phyloP scores from a whole-genome alignment of 2,888 invertebrate genomes.

The Drosophila putrida region DNA sequence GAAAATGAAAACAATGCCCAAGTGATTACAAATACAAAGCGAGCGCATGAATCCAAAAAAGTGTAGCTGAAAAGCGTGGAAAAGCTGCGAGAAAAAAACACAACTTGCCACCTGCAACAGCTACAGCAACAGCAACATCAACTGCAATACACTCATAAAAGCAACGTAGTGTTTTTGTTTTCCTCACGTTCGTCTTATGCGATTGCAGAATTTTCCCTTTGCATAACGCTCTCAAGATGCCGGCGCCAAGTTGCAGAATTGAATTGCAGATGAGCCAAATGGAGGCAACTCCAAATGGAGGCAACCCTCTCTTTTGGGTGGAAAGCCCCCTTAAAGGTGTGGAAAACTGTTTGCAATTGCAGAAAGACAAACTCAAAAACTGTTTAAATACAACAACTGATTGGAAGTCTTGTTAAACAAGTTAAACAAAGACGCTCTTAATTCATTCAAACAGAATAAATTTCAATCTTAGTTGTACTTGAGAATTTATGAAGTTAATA shows the following conservation, averaged over 20 bases:
- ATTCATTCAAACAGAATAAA: neutral
- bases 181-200: conserved; percentile 14
- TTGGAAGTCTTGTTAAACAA: too few relatives aligned
- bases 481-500: too few relatives aligned
- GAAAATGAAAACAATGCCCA: conserved; percentile 55
- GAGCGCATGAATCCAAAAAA: conserved; percentile 61
- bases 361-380: conserved; percentile 12
- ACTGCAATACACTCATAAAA: neutral
- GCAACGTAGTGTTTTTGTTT: conserved; percentile 21
- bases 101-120: conserved; percentile 24
- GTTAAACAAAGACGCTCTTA: neutral
- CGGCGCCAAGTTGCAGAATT: conserved; percentile 34
- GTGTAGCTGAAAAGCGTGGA: conserved; percentile 58
- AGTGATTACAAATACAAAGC: conserved; percentile 70
- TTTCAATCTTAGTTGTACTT: too few relatives aligned
- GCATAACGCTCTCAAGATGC: conserved; percentile 52
- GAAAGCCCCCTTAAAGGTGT: conserved; percentile 24
- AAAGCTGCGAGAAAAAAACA: conserved; percentile 27
- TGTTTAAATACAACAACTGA: conserved; percentile 5
- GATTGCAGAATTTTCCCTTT: conserved; percentile 56
- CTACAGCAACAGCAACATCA: conserved; percentile 29
- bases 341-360: conserved; percentile 27
- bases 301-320: conserved; percentile 3
- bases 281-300: neutral
- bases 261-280: conserved; percentile 39